Evolutionary conservation across 2,113 vertebrate genomes (phyloP).

Genomic region (Rattus rattus): DNA sequence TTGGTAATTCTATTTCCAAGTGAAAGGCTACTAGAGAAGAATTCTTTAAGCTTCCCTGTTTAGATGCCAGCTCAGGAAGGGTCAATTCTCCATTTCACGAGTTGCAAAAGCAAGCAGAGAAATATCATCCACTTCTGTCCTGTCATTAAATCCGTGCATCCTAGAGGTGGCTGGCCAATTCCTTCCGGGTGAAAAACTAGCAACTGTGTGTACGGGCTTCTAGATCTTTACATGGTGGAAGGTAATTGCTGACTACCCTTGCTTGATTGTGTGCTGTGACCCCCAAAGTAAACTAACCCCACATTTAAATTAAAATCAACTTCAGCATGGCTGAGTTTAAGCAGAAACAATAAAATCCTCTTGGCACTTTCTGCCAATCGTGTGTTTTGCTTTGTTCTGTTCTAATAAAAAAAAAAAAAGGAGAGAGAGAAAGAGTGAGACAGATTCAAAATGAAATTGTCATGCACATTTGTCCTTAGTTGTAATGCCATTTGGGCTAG

Average conservation of each 20-base stretch:
- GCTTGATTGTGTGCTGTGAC: conserved; percentile 15
- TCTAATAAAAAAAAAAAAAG: background rate
- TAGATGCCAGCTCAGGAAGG: background rate
- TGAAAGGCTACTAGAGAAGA: background rate
- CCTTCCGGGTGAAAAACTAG: conserved; percentile 62
- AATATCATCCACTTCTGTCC: background rate
- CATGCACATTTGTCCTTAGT: background rate
- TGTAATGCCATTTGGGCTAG: background rate
- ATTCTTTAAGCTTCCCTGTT: background rate
- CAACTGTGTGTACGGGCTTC: background rate
- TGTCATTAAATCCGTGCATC: conserved; percentile 37
- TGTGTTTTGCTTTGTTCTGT: conserved; percentile 44
- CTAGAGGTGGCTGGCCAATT: conserved; percentile 67
- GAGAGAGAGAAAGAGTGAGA: background rate
- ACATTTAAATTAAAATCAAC: conserved; percentile 70
- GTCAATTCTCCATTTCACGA: background rate
- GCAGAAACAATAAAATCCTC: conserved; percentile 54
- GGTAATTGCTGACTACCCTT: conserved; percentile 27
- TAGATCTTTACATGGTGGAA: conserved; percentile 3
- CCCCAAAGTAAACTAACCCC: conserved; percentile 57
- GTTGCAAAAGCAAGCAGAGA: background rate
- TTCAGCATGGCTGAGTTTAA: conserved; percentile 57
- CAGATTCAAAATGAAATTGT: conserved; percentile 52
- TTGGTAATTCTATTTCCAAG: background rate
- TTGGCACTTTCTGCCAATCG: background rate